Conservation (phyloP, 2,888 invertebrate species). For the Blastobasis lacticolella region DNA sequence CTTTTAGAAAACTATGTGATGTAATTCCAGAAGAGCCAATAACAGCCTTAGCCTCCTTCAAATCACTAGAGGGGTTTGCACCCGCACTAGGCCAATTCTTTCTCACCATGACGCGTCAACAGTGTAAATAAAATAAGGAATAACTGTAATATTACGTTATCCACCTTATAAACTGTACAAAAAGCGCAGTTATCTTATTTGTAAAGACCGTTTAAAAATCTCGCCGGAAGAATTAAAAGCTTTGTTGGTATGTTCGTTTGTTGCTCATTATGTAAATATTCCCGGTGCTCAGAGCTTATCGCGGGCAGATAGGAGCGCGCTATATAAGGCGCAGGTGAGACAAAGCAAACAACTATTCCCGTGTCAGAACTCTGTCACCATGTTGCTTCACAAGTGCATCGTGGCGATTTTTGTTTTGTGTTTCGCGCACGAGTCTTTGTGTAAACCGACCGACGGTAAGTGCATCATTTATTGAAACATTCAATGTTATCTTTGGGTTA, state of each 20-base stretch:
- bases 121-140: too few relatives aligned
- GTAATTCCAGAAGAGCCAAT: too few relatives aligned
- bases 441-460: conserved; percentile 55
- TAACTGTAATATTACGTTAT: too few relatives aligned
- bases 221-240: conserved; percentile 36
- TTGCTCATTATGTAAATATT: conserved; percentile 68
- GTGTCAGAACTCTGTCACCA: conserved; percentile 29
- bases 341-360: conserved; percentile 50
- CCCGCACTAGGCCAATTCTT: too few relatives aligned
- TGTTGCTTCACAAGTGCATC: conserved; percentile 36
- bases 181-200: not conserved
- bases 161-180: not conserved
- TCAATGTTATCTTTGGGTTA: not conserved
- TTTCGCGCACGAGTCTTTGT: conserved; percentile 31
- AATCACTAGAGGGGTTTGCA: too few relatives aligned
- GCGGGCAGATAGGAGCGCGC: conserved; percentile 51
- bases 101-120: too few relatives aligned
- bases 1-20: too few relatives aligned
- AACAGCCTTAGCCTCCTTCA: too few relatives aligned
- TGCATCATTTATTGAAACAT: conserved; percentile 12
- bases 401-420: conserved; percentile 30
- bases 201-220: conserved; percentile 5
- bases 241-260: conserved; percentile 38
- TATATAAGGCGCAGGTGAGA: conserved; percentile 50
- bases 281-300: conserved; percentile 56